Percentiles rank a stretch among this genome's conserved stretches.
These are phyloP conservation scores for Abscondita cerata DNA, from an alignment of 2,888 invertebrate genomes.

Conservation along the genomic window DNA sequence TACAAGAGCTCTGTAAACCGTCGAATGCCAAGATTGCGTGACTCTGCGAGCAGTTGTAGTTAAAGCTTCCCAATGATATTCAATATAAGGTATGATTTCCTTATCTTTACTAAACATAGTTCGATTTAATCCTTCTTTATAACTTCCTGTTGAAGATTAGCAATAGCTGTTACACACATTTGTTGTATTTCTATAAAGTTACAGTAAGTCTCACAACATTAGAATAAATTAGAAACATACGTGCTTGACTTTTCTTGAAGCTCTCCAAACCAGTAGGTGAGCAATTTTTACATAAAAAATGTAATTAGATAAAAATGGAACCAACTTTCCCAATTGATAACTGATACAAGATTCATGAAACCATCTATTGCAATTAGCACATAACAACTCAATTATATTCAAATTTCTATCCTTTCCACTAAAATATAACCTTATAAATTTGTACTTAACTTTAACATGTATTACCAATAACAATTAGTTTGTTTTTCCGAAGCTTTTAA, in stretches of 20 bases:
- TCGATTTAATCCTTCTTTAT: slow-evolving; percentile 75
- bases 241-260: slow-evolving; percentile 93
- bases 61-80: slow-evolving; percentile 96
- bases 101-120: slow-evolving; percentile 87
- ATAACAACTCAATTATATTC: slow-evolving; percentile 88
- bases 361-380: slow-evolving; percentile 90
- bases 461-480: slow-evolving; percentile 49
- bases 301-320: slow-evolving; percentile 95
- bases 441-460: neutral
- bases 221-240: slow-evolving; percentile 63
- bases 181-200: slow-evolving; percentile 85
- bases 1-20: slow-evolving; percentile 76
- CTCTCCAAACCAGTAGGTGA: slow-evolving; percentile 89
- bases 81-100: slow-evolving; percentile 96
- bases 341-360: slow-evolving; percentile 94
- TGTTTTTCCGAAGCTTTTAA: slow-evolving; percentile 46
- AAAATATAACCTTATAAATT: slow-evolving; percentile 17
- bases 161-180: slow-evolving; percentile 94
- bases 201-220: too few relatives aligned
- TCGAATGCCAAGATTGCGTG: slow-evolving; percentile 75
- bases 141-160: slow-evolving; percentile 85
- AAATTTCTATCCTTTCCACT: slow-evolving; percentile 94
- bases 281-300: slow-evolving; percentile 93
- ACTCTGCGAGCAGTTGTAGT: slow-evolving; percentile 92
- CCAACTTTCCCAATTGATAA: slow-evolving; percentile 88